Conservation (phyloP, 2,888 invertebrate species). For the Agrotis ipsilon region DNA sequence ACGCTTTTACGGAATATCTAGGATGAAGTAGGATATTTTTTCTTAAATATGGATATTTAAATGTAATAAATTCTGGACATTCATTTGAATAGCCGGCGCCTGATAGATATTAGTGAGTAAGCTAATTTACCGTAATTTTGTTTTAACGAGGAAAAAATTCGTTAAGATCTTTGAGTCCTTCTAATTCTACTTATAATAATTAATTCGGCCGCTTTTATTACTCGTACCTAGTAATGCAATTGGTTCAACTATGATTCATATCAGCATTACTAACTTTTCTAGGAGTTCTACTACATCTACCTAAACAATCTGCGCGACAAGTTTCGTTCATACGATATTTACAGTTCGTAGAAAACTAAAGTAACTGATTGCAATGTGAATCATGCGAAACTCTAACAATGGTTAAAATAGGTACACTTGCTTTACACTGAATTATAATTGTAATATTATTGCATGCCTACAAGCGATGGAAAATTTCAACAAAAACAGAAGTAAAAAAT, state of each 20-base stretch:
- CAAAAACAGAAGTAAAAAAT: slow-evolving; percentile 13
- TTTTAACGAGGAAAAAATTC: slow-evolving; percentile 16
- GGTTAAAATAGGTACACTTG: slow-evolving; percentile 26
- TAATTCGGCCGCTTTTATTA: not conserved
- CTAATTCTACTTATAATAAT: not conserved
- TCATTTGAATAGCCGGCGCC: not conserved
- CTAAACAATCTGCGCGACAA: slow-evolving; percentile 35
- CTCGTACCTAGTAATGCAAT: not conserved
- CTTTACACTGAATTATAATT: slow-evolving; percentile 37
- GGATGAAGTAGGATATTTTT: slow-evolving; percentile 12
- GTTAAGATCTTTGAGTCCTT: not conserved
- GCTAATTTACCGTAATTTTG: not conserved
- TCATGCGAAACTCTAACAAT: slow-evolving; percentile 64
- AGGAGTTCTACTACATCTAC: slow-evolving; percentile 31
- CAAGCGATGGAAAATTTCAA: slow-evolving; percentile 36
- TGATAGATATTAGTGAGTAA: slow-evolving; percentile 17
- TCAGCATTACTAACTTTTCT: slow-evolving; percentile 19
- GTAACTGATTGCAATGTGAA: slow-evolving; percentile 62
- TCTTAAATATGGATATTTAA: not conserved
- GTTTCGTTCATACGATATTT: slow-evolving; percentile 53
- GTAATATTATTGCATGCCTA: slow-evolving; percentile 42
- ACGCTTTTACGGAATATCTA: slow-evolving; percentile 22
- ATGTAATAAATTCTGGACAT: not conserved
- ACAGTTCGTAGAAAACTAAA: slow-evolving; percentile 63
- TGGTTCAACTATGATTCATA: slow-evolving; percentile 33